Evolutionary conservation across 1,140 invertebrate genomes (phyloP).

Genomic region (Lasaia peninsularis): DNA sequence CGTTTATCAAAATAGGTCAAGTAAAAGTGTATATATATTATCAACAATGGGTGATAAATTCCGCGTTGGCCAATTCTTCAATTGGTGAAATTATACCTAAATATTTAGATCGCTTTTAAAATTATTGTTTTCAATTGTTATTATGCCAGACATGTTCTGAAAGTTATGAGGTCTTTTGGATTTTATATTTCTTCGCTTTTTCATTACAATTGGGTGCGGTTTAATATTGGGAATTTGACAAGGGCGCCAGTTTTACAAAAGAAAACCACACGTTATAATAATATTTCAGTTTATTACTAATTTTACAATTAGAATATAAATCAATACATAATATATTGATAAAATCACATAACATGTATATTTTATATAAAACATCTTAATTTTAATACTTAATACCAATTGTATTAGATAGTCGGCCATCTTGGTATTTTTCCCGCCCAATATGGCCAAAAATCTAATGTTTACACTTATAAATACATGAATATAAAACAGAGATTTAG

Average conservation of each 20-base stretch:
- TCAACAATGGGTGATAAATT: too few species aligned
- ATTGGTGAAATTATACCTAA: too few species aligned
- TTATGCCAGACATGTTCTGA: too few species aligned
- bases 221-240: too few species aligned
- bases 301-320: slow-evolving; percentile 57
- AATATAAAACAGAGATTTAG: slow-evolving; percentile 19
- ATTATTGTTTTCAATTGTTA: too few species aligned
- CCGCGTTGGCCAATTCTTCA: too few species aligned
- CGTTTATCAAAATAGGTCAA: too few species aligned
- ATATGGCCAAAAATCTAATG: slow-evolving; percentile 68
- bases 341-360: slow-evolving; percentile 46
- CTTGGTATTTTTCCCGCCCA: slow-evolving; percentile 36
- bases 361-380: slow-evolving; percentile 39
- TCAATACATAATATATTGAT: slow-evolving; percentile 57
- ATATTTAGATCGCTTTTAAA: too few species aligned
- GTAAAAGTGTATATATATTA: too few species aligned
- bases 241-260: not conserved
- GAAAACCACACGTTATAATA: slow-evolving; percentile 30
- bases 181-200: too few species aligned
- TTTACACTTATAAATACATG: slow-evolving; percentile 26
- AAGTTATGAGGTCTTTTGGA: too few species aligned
- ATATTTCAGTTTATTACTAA: slow-evolving; percentile 62
- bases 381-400: slow-evolving; percentile 45
- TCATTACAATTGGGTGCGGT: too few species aligned
- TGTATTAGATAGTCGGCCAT: slow-evolving; percentile 66